phyloP scores from a whole-genome alignment of 2,888 invertebrate genomes.

The Platycnemis pennipes region DNA sequence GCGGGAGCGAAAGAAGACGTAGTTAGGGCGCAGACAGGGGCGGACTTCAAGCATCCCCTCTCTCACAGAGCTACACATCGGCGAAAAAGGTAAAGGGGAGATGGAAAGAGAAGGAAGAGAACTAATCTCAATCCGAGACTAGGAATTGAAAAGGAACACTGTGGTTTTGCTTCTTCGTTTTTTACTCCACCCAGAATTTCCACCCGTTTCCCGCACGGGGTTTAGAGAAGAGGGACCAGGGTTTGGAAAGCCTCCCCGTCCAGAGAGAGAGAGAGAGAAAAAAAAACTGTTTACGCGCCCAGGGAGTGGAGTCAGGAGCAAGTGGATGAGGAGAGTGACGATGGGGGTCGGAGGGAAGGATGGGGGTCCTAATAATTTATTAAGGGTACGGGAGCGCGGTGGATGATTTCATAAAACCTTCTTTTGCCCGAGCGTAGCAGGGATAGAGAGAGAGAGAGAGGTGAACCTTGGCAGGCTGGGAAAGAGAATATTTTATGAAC shows the following conservation, averaged over 20 bases:
- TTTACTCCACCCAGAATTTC: not conserved
- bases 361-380: conserved; percentile 53
- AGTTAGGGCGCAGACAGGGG: not conserved
- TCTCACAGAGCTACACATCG: not conserved
- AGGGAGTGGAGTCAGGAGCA: not conserved
- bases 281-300: not conserved
- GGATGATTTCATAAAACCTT: conserved; percentile 65
- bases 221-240: not conserved
- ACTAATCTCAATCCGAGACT: not conserved
- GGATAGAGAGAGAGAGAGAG: not conserved
- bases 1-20: not conserved
- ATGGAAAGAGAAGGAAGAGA: not conserved
- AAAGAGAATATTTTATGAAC: conserved; percentile 63
- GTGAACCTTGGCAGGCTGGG: not conserved
- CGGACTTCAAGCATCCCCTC: too few relatives aligned
- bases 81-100: not conserved
- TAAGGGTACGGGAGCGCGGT: conserved; percentile 18
- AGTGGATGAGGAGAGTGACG: not conserved
- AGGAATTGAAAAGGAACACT: not conserved
- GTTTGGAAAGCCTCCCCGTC: not conserved
- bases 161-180: not conserved
- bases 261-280: not conserved
- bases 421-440: not conserved
- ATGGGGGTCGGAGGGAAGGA: too few relatives aligned
- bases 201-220: not conserved